These are phyloP conservation scores for Holothuria scabra DNA, from an alignment of 53 echinoderm and acorn worm genomes.

Conservation along the genomic window DNA sequence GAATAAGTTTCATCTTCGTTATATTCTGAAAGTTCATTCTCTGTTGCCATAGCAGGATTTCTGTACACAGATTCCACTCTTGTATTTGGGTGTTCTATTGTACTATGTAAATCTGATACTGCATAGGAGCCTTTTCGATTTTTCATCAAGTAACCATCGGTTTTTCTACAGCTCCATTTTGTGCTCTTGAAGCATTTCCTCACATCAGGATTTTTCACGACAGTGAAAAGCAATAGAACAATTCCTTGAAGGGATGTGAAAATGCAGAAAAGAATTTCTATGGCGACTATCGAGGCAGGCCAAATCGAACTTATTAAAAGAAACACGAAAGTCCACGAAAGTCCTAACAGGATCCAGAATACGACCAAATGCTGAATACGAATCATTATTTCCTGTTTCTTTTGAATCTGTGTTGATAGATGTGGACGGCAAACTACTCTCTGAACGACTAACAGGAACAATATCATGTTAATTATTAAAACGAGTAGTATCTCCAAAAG, in stretches of 20 bases:
- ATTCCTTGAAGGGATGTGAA: slow-evolving; percentile 7
- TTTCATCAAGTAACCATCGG: too few species aligned
- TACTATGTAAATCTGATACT: too few species aligned
- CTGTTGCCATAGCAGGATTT: too few species aligned
- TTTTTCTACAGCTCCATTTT: background rate
- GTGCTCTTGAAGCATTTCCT: background rate
- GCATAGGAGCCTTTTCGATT: too few species aligned
- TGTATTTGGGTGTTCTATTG: too few species aligned
- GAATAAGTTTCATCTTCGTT: too few species aligned
- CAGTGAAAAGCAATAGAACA: background rate
- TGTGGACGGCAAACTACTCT: background rate
- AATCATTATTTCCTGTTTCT: background rate
- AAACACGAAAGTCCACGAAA: slow-evolving; percentile 18
- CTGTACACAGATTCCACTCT: too few species aligned
- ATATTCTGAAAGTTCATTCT: too few species aligned
- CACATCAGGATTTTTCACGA: slow-evolving; percentile 1
- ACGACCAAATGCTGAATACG: slow-evolving; percentile 22
- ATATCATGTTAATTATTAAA: background rate
- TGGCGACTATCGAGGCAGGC: too few species aligned
- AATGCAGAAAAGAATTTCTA: slow-evolving; percentile 7
- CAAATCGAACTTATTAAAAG: background rate
- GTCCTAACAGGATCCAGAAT: slow-evolving; percentile 1
- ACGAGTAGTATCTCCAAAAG: slow-evolving; percentile 5
- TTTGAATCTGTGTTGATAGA: background rate
- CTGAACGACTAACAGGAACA: background rate